These are phyloP conservation scores for Triplophysa siluroides DNA, from an alignment of 2,113 vertebrate species.

Conservation along the genomic window DNA sequence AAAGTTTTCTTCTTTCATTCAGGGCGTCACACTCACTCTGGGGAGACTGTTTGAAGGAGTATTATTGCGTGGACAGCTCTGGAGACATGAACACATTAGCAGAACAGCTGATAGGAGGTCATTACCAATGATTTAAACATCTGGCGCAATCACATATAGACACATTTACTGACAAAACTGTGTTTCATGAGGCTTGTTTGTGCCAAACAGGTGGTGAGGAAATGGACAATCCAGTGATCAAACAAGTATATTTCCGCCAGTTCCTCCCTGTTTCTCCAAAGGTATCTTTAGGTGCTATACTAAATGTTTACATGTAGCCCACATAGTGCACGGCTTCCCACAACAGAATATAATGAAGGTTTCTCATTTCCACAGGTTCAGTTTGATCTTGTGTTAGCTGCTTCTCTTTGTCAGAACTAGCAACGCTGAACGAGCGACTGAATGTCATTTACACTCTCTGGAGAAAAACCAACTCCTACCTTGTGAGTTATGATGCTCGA, in stretches of 20 bases:
- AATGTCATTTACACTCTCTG: conserved; percentile 77
- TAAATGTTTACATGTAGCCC: background rate
- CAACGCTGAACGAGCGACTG: conserved; percentile 63
- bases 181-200: background rate
- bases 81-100: conserved; percentile 81
- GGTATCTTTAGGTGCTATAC: conserved; percentile 62
- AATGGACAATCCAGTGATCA: conserved; percentile 67
- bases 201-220: conserved; percentile 73
- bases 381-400: conserved; percentile 80
- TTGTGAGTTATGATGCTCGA: conserved; percentile 70
- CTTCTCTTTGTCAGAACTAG: conserved; percentile 82
- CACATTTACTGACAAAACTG: background rate
- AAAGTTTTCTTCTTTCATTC: background rate
- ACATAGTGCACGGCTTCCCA: background rate
- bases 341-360: background rate
- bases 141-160: background rate
- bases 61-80: conserved; percentile 84
- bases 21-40: conserved; percentile 84
- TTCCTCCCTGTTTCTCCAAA: conserved; percentile 88
- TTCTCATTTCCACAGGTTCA: conserved; percentile 72
- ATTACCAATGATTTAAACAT: background rate
- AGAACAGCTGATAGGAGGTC: conserved; percentile 78
- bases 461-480: conserved; percentile 83
- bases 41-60: conserved; percentile 79
- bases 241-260: conserved; percentile 85